Conservation (phyloP, 2,888 invertebrate genomes). For the Petrolisthes manimaculis region DNA sequence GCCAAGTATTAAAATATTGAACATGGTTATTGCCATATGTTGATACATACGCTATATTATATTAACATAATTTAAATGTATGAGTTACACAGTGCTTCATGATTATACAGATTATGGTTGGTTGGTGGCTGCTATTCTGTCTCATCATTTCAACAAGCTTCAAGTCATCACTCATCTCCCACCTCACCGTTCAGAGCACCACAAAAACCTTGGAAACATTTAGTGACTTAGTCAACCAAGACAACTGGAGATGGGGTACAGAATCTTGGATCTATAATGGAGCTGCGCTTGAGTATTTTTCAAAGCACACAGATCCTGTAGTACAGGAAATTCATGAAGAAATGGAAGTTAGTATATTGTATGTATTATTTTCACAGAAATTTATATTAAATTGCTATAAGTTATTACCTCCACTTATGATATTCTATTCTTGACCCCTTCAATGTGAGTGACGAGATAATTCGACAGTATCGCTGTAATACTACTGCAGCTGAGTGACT, state of each 20-base stretch:
- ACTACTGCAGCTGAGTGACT: no score
- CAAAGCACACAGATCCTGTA: conserved; percentile 28
- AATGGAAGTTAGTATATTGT: conserved; percentile 12
- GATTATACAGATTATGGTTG: conserved; percentile 37
- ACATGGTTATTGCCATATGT: no score
- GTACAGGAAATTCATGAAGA: conserved; percentile 25
- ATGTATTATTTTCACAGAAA: no score
- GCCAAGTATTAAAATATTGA: background rate
- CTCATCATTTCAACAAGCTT: conserved; percentile 32
- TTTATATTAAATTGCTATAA: no score
- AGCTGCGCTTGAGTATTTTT: conserved; percentile 5
- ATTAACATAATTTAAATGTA: no score
- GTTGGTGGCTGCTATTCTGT: conserved; percentile 43
- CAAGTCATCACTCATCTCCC: conserved; percentile 42
- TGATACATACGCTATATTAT: no score
- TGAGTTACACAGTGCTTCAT: no score
- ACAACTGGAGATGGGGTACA: conserved; percentile 39
- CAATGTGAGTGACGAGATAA: no score
- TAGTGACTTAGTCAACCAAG: conserved; percentile 20
- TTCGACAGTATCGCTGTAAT: no score
- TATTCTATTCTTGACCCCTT: no score
- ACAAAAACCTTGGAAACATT: conserved; percentile 23
- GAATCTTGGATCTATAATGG: conserved; percentile 14
- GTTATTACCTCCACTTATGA: no score
- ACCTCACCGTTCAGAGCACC: conserved; percentile 38